Conservation (phyloP, 2,888 invertebrate species). For the Trissolcus brochymenae region DNA sequence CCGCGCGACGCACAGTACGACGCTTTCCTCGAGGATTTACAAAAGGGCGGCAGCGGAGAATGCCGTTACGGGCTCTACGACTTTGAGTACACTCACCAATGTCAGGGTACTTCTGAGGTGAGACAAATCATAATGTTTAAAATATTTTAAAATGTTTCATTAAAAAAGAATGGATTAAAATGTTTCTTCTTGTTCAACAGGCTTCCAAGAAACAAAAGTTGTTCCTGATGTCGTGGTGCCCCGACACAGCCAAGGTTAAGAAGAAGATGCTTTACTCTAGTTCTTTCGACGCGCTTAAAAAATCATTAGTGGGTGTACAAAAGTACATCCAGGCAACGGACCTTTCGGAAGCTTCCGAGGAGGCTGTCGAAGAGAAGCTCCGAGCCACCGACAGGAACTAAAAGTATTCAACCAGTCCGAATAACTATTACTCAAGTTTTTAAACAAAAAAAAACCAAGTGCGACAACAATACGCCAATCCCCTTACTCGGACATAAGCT, state of each 20-base stretch:
- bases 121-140: background rate
- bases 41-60: constrained; percentile 93
- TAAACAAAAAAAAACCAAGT: constrained; percentile 58
- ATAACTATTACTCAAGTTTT: constrained; percentile 66
- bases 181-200: constrained; percentile 60
- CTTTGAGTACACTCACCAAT: constrained; percentile 98
- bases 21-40: constrained; percentile 94
- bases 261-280: constrained; percentile 90
- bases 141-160: background rate
- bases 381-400: constrained; percentile 96
- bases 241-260: constrained; percentile 95
- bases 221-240: constrained; percentile 99
- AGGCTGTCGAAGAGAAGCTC: constrained; percentile 95
- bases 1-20: constrained; percentile 94
- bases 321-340: constrained; percentile 98
- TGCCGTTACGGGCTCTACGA: constrained; percentile 99
- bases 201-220: constrained; percentile 98
- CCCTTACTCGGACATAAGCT: constrained; percentile 67
- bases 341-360: constrained; percentile 94
- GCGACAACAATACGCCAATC: constrained; percentile 66
- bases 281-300: constrained; percentile 98
- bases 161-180: background rate
- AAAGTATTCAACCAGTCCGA: constrained; percentile 65
- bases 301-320: constrained; percentile 96
- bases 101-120: constrained; percentile 95